Evolutionary conservation across 2,797 vertebrate genomes (phyloP), one percentile per base, ranked within the genome.

Genomic region (Erpetoichthys calabaricus): DNA sequence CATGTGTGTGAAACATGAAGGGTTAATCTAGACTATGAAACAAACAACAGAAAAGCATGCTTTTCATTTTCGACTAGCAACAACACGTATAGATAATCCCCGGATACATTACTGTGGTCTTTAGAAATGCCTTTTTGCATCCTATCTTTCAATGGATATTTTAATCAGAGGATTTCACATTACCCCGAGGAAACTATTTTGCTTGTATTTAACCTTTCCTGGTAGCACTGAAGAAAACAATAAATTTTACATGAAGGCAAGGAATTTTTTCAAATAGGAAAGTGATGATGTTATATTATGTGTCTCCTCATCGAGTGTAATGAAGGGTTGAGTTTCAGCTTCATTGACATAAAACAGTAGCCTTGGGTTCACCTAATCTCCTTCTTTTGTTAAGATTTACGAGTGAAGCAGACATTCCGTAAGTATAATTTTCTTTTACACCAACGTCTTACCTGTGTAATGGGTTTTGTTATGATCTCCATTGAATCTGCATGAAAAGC

Each of bases 371-470:
- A 76, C 64, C 61, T 67, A 63, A 77, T 73, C 71, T 68, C 57
- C 69, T 58, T 64, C 63, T 65, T 68, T 60, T 64, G 62, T 65
- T 69, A 64, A 73, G 64, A 72, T 75, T 77, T 80, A 73, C 64
- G 67, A 80, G 69, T 46, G 60, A 68, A 67, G 65, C 62, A 76
- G 72, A 68, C 57, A 67, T 70, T 74, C 74, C 66, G 62, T 64
- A 63, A 67, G 59, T 65, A 62, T 53, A 65, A 72, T 9, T 51
- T 6, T 9, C 50, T 51, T 51, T 6, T 5, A 9, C 50, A n/a
- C 5, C 41, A 51, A 10, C 42, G 25, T 41, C 8, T 51, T 58
- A 44, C 57, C 44, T 58, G 50, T 47, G 6, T 44, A 52, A 44
- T 10, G 50, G 42, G 25, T 43, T 46, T 10, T 5, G 50, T 45